Evolutionary conservation across 2,797 vertebrate genomes (phyloP).

Genomic region (Percopsis omiscomaycus): DNA sequence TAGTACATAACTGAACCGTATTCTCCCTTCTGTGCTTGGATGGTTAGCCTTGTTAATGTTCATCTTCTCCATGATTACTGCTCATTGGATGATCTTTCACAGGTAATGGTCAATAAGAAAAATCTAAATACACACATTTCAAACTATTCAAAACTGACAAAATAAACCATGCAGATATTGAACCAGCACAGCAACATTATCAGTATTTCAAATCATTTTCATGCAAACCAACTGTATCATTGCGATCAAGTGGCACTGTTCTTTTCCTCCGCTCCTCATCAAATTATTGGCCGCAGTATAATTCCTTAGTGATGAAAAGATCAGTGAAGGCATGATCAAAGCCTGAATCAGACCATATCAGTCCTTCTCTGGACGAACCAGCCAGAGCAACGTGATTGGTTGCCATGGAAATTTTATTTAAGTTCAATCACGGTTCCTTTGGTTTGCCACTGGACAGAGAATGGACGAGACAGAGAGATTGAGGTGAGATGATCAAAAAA

Average conservation of each 20-base stretch:
- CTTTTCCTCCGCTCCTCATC: conserved; percentile 2
- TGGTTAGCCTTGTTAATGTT: no score
- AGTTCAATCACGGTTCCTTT: conserved; percentile 43
- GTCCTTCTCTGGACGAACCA: conserved; percentile 27
- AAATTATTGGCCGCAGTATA: conserved; percentile 1
- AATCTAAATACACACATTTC: no score
- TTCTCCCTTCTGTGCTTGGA: no score
- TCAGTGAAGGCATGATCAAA: conserved; percentile 63
- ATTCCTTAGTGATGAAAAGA: conserved; percentile 56
- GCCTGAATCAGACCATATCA: conserved; percentile 44
- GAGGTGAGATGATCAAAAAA: conserved; percentile 51
- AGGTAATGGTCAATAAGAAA: no score
- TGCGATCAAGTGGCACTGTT: conserved; percentile 36
- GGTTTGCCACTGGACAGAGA: conserved; percentile 23
- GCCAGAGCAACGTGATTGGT: conserved; percentile 52
- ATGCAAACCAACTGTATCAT: conserved; percentile 28
- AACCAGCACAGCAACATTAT: no score
- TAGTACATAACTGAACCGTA: no score
- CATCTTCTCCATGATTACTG: no score
- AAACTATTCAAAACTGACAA: no score
- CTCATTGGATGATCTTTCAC: no score
- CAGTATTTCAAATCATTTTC: not conserved
- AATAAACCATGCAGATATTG: no score
- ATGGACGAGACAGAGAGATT: conserved; percentile 17
- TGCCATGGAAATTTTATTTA: conserved; percentile 72